Evolutionary conservation across 23 tunicate species (phyloP), one percentile per base, ranked within the genome.

Genomic region (Halocynthia roretzi): DNA sequence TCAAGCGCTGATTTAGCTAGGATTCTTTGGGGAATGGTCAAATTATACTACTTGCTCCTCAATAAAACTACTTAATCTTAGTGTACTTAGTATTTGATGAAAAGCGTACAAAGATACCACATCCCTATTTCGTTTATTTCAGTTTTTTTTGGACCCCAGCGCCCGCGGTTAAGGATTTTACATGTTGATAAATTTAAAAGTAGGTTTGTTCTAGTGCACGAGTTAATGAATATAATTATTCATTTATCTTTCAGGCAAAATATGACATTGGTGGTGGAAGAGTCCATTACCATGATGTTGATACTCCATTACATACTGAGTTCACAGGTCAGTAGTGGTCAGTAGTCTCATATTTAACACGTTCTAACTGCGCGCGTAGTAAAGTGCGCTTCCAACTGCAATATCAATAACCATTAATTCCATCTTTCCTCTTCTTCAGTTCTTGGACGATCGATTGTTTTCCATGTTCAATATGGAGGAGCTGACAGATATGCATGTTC

Each of bases 391-490:
- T 31, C 44, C 5, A 44, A 19, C 23, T 67, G 14, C 20, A 19
- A 18, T 15, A 19, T 67, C 2, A 19, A 18, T 15, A 67, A 15
- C 20, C 5, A 15, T 15, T n/a, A 11, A n/a, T 5, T 11, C 20
- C 20, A n/a, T n/a, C 14, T 57, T 21, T 50, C 48, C 19, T 68
- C 66, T 88, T 10, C 69, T 88, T 10, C 69, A 89, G 96, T 89
- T 68, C 68, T 84, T 21, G 96, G 96, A 20, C 73, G 96, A 23
- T 89, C 96, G 51, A 80, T 89, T 10, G 96, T 89, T 17, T 89
- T 89, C 76, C 96, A 89, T 68, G 72, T 23, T 7, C 17, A 9
- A 21, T 75, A 83, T 44, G 88, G 88, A 50, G 96, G 88, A 52
- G 82, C 96, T 23, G 71, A 80, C 10, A 75, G 96, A 31, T 49